Base-by-base conservation (phyloP, 1,140 invertebrate species). In the Marisa cornuarietis region DNA sequence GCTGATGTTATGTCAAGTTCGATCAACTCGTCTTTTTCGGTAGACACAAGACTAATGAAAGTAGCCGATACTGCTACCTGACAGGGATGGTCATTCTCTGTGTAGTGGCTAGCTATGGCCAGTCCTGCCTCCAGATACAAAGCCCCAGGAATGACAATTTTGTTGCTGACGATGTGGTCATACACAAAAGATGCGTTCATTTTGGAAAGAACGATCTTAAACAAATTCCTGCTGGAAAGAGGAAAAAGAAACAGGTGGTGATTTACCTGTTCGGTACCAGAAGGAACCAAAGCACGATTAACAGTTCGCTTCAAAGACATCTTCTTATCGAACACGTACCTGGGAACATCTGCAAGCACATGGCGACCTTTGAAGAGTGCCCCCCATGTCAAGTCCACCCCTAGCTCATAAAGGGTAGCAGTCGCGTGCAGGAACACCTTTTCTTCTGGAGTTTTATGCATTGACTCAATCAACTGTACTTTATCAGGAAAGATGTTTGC, bases 391-490 rank as follows among this genome's bases (percentile, higher is more conserved):
- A 80, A n/a, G 26, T 83, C 76, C 4, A 80, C 31, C 26, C 79
- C 84, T 9, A 66, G 49, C 42, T 69, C 75, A 51, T 85, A 84
- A 9, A 83, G 26, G 11, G 54, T 72, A 14, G 26, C 69, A n/a
- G 81, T 11, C 18, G 72, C 74, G 18, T 73, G 52, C 54, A 81
- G n/a, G 16, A 85, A 78, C 13, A 79, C 72, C 7, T 72, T 68
- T 6, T 54, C 54, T 71, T 84, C 84, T 0, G 76, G 76, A 2
- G 82, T 78, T 58, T 79, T 74, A 52, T 79, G 81, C 84, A 87
- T 85, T 18, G 87, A 86, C 4, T 81, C 77, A 5, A 88, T 22
- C 62, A 71, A n/a, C 14, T 76, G 24, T 7, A 72, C 78, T 22
- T 73, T 71, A 13, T 66, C 52, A 2, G 78, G 72, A 26, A 86